A percentile compares a stretch with the other conserved stretches of the same genome.
phyloP scores from a whole-genome alignment of 2,797 vertebrate species.

The Gastrophryne carolinensis region DNA sequence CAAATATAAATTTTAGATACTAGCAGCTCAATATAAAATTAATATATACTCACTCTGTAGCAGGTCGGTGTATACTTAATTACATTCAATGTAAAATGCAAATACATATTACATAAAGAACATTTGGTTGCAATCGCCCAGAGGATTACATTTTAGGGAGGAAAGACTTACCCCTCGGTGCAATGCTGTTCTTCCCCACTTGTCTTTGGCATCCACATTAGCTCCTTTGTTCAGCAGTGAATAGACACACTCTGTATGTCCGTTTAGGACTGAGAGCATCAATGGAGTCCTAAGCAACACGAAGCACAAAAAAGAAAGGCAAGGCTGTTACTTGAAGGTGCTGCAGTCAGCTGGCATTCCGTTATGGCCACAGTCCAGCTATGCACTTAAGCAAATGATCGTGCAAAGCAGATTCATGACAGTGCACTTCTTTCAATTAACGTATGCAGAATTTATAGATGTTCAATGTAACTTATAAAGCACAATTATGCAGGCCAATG shows the following conservation, averaged over 20 bases:
- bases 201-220: conserved; percentile 96
- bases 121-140: too few relatives aligned
- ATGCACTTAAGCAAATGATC: conserved; percentile 22
- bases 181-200: conserved; percentile 92
- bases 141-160: too few relatives aligned
- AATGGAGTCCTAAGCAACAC: conserved; percentile 82
- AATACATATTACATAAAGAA: too few relatives aligned
- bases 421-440: too few relatives aligned
- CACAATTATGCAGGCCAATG: too few relatives aligned
- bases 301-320: conserved; percentile 23
- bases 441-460: too few relatives aligned
- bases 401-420: not conserved
- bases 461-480: too few relatives aligned
- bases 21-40: too few relatives aligned
- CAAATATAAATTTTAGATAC: too few relatives aligned
- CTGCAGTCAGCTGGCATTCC: conserved; percentile 23
- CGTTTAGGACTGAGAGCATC: conserved; percentile 94
- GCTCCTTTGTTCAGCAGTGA: conserved; percentile 95
- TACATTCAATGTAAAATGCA: too few relatives aligned
- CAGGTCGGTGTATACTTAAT: too few relatives aligned
- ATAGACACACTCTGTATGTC: conserved; percentile 95
- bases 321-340: conserved; percentile 36
- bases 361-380: conserved; percentile 32
- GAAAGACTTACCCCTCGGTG: conserved; percentile 86
- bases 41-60: too few relatives aligned